Conservation (phyloP, 2,113 vertebrate species). For the Elephantulus edwardii region DNA sequence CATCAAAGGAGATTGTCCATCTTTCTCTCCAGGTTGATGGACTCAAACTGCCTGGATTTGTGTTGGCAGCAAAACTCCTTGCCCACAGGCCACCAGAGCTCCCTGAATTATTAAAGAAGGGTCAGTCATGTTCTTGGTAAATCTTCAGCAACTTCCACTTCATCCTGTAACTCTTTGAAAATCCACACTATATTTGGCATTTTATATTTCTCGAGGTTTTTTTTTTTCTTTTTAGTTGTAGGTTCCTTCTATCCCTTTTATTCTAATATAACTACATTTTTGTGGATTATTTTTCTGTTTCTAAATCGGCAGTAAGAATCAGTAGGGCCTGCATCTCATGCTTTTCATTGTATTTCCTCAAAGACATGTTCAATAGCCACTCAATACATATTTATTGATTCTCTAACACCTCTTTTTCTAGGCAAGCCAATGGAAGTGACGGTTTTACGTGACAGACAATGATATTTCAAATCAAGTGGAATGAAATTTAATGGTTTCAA, state of each 20-base stretch:
- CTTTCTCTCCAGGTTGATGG: too few species aligned
- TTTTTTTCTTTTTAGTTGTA: background rate
- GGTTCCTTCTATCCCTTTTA: background rate
- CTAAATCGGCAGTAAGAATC: background rate
- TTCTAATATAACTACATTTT: background rate
- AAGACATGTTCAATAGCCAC: background rate
- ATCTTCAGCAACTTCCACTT: background rate
- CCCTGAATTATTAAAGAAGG: background rate
- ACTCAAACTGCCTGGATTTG: too few species aligned
- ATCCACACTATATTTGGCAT: background rate
- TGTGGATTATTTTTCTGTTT: background rate
- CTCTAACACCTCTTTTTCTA: background rate
- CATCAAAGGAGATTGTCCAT: too few species aligned
- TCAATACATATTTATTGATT: background rate
- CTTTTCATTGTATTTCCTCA: background rate
- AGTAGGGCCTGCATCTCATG: background rate
- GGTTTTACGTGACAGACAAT: background rate
- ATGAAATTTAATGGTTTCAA: slow-evolving; percentile 44
- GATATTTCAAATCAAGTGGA: background rate
- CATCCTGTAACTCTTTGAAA: background rate
- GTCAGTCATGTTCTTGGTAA: background rate
- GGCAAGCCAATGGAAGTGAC: slow-evolving; percentile 18
- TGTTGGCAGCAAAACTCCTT: too few species aligned
- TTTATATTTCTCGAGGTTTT: background rate
- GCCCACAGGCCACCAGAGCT: too few species aligned